These are phyloP conservation scores for Silurus meridionalis DNA, from an alignment of 2,113 vertebrate genomes.

Conservation along the genomic window DNA sequence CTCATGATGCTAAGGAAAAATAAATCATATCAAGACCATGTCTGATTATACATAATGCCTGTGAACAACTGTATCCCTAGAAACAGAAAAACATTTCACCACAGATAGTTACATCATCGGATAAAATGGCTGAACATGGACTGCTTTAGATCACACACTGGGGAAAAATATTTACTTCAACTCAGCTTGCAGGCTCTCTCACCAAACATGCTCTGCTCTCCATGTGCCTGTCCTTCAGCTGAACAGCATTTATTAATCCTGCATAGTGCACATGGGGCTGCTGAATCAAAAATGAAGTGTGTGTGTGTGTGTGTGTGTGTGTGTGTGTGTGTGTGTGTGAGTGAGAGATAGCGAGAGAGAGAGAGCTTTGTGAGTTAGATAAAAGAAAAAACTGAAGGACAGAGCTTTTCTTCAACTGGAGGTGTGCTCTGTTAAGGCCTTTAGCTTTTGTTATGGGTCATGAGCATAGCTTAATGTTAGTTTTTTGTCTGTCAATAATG, in stretches of 20 bases:
- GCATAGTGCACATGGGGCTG: background rate
- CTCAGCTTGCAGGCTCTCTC: background rate
- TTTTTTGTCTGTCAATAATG: background rate
- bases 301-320: conserved; percentile 3
- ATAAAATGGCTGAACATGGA: background rate
- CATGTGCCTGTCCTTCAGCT: background rate
- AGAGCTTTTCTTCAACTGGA: background rate
- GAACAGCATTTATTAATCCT: background rate
- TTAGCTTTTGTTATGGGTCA: background rate
- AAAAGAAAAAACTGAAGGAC: background rate
- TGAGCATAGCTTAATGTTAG: background rate
- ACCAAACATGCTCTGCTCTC: background rate
- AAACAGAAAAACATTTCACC: background rate
- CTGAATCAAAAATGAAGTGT: background rate
- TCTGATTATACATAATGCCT: background rate
- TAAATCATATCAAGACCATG: background rate
- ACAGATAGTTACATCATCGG: background rate
- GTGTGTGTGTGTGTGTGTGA: background rate
- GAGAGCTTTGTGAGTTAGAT: background rate
- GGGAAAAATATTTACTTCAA: background rate
- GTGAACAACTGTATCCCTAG: background rate
- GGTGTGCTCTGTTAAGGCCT: background rate
- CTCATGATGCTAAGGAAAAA: background rate
- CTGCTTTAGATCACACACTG: background rate
- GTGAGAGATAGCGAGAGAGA: background rate